Base-by-base conservation (phyloP, 2,797 vertebrate species). In the Rhyacichthys aspro region DNA sequence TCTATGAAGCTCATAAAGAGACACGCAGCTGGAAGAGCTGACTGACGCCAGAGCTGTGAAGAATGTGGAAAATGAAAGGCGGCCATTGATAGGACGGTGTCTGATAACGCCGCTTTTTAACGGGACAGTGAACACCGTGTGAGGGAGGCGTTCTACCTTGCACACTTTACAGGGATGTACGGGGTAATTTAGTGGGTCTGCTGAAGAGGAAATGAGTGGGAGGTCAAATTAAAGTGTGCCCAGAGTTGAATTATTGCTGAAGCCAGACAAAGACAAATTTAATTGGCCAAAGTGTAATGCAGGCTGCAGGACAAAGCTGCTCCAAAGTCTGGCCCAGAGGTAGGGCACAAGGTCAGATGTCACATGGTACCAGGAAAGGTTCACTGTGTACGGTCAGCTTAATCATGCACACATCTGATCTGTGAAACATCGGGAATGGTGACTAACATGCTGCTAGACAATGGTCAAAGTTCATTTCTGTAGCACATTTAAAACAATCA, bases 81-180 rank as follows among this genome's bases (percentile, higher is more conserved):
- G 44, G 50, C 10, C 46, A 12, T 34, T 39, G 60, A 80, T 63
- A 74, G 37, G 71, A 55, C 66, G 10, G 34, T 9, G 1, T 55
- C 44, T 81, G 78, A 90, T 86, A 83, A 74, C 85, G 58, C 34
- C 38, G 41, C 32, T 7, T 55, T 77, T 76, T 80, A 77, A 81
- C 48, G 52, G 16, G 44, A 64, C 32, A 38, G 56, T 18, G 12
- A 60, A 28, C 38, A 74, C n/a, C n/a, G 53, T 72, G 43, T 0
- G 10, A 32, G 43, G 59, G 56, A 66, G 63, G 71, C 72, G 61
- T n/a, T n/a, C n/a, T n/a, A n/a, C 16, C 1, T 42, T 34, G 63
- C 39, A 10, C 60, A 10, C 17, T 62, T 67, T 76, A 58, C 46
- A 34, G 49, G 34, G 54, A n/a, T 50, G 74, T 38, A 50, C 59